These are phyloP conservation scores for Threskiornis aethiopicus DNA, from an alignment of 2,797 vertebrate species.

Conservation along the genomic window DNA sequence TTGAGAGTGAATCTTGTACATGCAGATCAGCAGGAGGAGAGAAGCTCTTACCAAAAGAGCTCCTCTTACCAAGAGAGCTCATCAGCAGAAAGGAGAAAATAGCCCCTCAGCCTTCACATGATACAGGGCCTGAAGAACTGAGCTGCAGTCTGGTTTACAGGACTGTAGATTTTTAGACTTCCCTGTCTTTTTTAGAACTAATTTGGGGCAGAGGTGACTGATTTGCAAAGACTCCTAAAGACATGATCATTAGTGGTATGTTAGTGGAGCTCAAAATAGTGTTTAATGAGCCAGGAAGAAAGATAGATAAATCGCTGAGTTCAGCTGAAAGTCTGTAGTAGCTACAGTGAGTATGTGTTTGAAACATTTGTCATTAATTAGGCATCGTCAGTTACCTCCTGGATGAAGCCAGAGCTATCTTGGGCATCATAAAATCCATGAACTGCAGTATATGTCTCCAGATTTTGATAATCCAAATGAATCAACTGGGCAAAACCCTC, in stretches of 20 bases:
- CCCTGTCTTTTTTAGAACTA: not conserved
- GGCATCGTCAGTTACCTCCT: constrained; percentile 7
- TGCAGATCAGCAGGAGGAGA: not conserved
- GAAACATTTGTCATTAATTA: constrained; percentile 44
- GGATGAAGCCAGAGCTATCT: constrained; percentile 9
- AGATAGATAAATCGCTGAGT: constrained; percentile 20
- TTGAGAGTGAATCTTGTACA: not conserved
- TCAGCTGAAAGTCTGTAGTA: constrained; percentile 5
- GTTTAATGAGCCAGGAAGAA: constrained; percentile 34
- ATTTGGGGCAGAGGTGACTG: not conserved
- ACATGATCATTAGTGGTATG: not conserved
- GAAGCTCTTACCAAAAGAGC: not conserved
- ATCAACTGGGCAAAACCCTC: constrained; percentile 1
- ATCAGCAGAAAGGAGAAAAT: not conserved
- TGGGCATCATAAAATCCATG: constrained; percentile 33
- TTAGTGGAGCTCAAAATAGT: constrained; percentile 20
- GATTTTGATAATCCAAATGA: constrained; percentile 39
- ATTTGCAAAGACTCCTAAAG: constrained; percentile 21
- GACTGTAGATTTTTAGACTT: not conserved
- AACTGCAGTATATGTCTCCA: not conserved
- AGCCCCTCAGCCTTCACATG: not conserved
- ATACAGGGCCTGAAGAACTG: not conserved
- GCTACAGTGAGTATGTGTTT: not conserved
- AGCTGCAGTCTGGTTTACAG: not conserved
- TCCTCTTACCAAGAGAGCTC: not conserved